Percentiles rank a stretch among this genome's conserved stretches.
These are phyloP conservation scores for Hyposoter didymator DNA, from an alignment of 2,888 invertebrate genomes.

Conservation along the genomic window DNA sequence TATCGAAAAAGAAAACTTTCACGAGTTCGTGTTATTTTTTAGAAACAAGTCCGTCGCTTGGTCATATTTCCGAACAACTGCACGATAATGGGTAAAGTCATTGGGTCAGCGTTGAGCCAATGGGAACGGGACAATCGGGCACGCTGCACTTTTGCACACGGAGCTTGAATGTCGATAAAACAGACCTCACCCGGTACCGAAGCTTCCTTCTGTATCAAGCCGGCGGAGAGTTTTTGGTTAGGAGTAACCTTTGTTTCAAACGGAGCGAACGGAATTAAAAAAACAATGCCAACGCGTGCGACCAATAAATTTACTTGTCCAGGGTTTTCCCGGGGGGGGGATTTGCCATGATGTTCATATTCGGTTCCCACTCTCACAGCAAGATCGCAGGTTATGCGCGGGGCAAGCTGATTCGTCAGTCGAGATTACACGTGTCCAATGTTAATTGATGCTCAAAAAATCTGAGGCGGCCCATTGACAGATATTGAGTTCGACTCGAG, in stretches of 20 bases:
- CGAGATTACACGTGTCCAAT: constrained; percentile 64
- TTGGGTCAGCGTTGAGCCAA: not conserved
- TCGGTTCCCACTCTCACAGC: not conserved
- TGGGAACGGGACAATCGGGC: not conserved
- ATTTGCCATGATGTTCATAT: too few species aligned
- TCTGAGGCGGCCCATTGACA: not conserved
- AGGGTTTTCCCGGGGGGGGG: too few species aligned
- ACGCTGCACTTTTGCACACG: not conserved
- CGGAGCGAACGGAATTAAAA: too few species aligned
- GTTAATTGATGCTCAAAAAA: constrained; percentile 55
- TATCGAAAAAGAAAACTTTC: too few species aligned
- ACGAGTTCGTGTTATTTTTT: too few species aligned
- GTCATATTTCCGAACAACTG: not conserved
- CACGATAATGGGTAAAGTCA: not conserved
- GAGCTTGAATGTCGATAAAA: not conserved
- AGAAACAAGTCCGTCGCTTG: not conserved
- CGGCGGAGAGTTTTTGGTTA: too few species aligned
- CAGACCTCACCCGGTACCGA: not conserved
- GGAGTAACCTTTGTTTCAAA: too few species aligned
- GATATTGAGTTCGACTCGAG: not conserved
- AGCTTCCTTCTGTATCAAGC: too few species aligned
- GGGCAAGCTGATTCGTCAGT: constrained; percentile 45
- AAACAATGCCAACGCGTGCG: too few species aligned
- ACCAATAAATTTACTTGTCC: too few species aligned
- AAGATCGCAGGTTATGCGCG: constrained; percentile 12